phyloP scores from a whole-genome alignment of 2,888 invertebrate species.

The Carpatolechia fugitivella region DNA sequence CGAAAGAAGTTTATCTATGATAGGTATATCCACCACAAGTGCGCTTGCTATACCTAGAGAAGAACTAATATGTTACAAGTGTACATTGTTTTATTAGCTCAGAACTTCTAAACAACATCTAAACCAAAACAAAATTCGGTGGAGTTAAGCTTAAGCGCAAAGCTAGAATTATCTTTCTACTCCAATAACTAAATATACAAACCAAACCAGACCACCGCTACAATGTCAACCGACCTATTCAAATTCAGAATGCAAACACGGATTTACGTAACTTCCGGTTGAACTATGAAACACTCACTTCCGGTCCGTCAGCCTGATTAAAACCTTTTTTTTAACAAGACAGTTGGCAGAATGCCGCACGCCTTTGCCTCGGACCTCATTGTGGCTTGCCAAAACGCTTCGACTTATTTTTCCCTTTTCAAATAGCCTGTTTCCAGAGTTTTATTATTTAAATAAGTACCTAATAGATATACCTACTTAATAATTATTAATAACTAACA shows the following conservation, averaged over 20 bases:
- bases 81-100: too few relatives aligned
- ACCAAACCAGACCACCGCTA: too few relatives aligned
- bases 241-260: constrained; percentile 1
- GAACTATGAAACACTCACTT: constrained; percentile 11
- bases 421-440: too few relatives aligned
- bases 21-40: too few relatives aligned
- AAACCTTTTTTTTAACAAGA: constrained; percentile 5
- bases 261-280: constrained; percentile 4
- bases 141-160: neutral
- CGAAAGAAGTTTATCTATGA: too few relatives aligned
- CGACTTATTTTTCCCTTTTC: neutral
- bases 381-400: neutral
- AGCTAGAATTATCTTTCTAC: neutral
- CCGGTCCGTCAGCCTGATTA: constrained; percentile 12
- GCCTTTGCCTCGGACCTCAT: neutral
- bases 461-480: too few relatives aligned
- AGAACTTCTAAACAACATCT: too few relatives aligned
- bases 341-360: constrained; percentile 1
- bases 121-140: too few relatives aligned
- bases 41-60: too few relatives aligned
- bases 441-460: too few relatives aligned
- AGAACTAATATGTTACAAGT: too few relatives aligned
- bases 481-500: too few relatives aligned
- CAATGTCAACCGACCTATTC: neutral
- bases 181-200: neutral